A percentile compares a stretch with the other conserved stretches of the same genome.
Conservation (phyloP, 2,797 vertebrate genomes). For the Eurystomus glaucurus region DNA sequence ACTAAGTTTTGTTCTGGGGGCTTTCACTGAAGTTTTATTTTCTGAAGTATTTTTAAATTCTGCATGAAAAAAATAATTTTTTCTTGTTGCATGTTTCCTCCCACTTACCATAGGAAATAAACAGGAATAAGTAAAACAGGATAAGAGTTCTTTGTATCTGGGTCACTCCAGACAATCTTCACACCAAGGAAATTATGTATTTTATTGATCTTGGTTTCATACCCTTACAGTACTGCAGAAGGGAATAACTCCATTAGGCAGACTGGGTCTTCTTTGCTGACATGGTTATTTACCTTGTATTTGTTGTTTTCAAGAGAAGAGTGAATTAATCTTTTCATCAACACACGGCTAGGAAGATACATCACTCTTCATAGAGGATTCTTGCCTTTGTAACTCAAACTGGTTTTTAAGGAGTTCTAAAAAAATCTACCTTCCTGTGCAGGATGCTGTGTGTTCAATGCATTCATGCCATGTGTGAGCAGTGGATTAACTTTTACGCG, state of each 20-base stretch:
- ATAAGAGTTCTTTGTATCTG: accelerated
- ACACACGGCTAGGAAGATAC: background rate
- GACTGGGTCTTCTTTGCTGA: background rate
- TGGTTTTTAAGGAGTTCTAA: background rate
- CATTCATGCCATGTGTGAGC: background rate
- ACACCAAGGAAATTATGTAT: background rate
- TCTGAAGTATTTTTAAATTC: background rate
- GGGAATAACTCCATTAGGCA: background rate
- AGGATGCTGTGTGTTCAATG: background rate
- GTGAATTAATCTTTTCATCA: background rate
- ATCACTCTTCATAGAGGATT: background rate
- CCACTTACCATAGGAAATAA: background rate
- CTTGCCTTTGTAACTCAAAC: background rate
- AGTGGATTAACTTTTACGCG: background rate
- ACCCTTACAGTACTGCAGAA: background rate
- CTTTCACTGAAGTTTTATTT: conserved; percentile 2
- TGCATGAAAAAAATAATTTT: background rate
- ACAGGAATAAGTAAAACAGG: background rate
- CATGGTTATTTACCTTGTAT: background rate
- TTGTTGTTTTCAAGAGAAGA: background rate
- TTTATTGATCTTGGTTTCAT: background rate
- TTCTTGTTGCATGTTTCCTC: background rate
- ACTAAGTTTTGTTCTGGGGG: background rate
- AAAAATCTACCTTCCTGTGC: background rate
- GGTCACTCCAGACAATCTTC: background rate